These are phyloP conservation scores for Antechinus stuartii DNA, from an alignment of 2,113 vertebrate genomes.

Conservation along the genomic window DNA sequence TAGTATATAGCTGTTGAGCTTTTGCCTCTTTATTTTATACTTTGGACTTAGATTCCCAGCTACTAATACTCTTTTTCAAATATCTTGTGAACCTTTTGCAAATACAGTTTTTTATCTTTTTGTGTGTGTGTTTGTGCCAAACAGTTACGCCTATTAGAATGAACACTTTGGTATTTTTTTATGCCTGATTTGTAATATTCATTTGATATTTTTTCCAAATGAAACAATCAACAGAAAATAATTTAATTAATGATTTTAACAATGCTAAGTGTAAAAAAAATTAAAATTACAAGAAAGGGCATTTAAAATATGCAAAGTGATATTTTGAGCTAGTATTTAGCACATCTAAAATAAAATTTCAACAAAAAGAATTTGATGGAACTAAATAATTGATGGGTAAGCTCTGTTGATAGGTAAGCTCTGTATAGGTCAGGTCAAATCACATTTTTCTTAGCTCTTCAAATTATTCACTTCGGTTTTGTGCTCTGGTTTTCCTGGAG, in stretches of 20 bases:
- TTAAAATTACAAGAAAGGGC: not conserved
- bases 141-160: not conserved
- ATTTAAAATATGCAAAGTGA: not conserved
- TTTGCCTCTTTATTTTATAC: not conserved
- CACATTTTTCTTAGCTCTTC: not conserved
- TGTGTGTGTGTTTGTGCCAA: not conserved
- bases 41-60: not conserved
- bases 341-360: not conserved
- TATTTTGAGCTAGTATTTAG: not conserved
- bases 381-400: not conserved
- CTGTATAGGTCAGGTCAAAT: not conserved
- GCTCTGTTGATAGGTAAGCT: no score
- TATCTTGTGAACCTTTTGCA: not conserved
- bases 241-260: not conserved
- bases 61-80: not conserved
- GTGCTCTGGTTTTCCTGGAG: not conserved
- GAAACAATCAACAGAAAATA: not conserved
- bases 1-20: not conserved
- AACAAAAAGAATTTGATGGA: not conserved
- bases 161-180: not conserved
- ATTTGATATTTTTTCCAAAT: not conserved
- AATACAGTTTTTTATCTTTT: not conserved
- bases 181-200: not conserved
- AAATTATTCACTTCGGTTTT: not conserved
- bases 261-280: not conserved